Evolutionary conservation across 2,797 vertebrate genomes (phyloP).

Genomic region (Sebastes dallii): DNA sequence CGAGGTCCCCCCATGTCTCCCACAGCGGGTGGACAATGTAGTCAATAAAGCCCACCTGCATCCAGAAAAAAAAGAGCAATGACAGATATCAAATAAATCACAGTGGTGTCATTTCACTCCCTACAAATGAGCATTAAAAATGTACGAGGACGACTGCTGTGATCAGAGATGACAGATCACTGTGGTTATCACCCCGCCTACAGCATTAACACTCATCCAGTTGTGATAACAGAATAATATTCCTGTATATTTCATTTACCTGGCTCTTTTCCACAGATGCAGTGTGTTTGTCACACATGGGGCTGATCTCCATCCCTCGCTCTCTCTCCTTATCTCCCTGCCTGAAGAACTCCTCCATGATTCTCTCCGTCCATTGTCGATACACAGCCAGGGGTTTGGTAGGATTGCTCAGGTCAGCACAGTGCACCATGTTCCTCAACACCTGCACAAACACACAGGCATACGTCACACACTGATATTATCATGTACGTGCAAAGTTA

Average conservation of each 20-base stretch:
- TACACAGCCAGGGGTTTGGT: slow-evolving; percentile 94
- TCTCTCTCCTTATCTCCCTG: slow-evolving; percentile 94
- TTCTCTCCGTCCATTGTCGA: slow-evolving; percentile 94
- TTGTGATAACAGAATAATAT: slow-evolving; percentile 1
- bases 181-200: slow-evolving; percentile 41
- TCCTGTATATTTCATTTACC: slow-evolving; percentile 71
- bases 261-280: slow-evolving; percentile 96
- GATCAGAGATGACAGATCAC: slow-evolving; percentile 59
- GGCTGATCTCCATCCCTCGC: slow-evolving; percentile 95
- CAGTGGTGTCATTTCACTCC: slow-evolving; percentile 44
- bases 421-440: slow-evolving; percentile 95
- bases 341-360: slow-evolving; percentile 96
- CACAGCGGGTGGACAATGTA: slow-evolving; percentile 95
- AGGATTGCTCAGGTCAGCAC: slow-evolving; percentile 95
- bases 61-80: slow-evolving; percentile 9
- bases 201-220: slow-evolving; percentile 37
- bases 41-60: slow-evolving; percentile 95
- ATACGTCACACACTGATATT: background rate
- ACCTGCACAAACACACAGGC: slow-evolving; percentile 59
- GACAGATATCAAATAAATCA: slow-evolving; percentile 20
- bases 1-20: slow-evolving; percentile 96
- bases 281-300: slow-evolving; percentile 96
- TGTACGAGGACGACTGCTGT: slow-evolving; percentile 55
- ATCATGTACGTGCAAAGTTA: background rate
- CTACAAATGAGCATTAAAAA: slow-evolving; percentile 65